Evolutionary conservation across 2,797 vertebrate species (phyloP).

Genomic region (Gallirallus australis): DNA sequence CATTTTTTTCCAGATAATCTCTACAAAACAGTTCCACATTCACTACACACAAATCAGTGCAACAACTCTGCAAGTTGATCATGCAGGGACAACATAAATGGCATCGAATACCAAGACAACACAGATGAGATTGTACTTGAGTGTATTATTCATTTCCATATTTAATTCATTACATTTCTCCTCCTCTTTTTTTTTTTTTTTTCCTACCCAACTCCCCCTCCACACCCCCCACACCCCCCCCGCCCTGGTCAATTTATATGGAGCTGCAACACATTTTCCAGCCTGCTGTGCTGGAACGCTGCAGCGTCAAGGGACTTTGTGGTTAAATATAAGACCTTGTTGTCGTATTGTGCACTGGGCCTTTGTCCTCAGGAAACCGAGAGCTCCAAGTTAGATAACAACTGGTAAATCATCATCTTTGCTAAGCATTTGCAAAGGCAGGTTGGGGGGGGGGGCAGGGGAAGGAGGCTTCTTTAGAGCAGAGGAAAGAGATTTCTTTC

Average conservation of each 20-base stretch:
- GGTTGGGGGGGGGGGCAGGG: neutral
- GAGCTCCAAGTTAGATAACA: conserved; percentile 65
- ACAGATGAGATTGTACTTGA: conserved; percentile 32
- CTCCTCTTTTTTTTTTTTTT: neutral
- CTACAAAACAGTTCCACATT: conserved; percentile 18
- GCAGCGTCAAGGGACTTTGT: conserved; percentile 55
- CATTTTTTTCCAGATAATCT: conserved; percentile 9
- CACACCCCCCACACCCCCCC: too few relatives aligned
- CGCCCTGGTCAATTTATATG: neutral
- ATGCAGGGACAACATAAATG: neutral
- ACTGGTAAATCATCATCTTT: conserved; percentile 56
- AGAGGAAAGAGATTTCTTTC: neutral
- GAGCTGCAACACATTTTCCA: conserved; percentile 65
- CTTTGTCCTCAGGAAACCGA: conserved; percentile 67
- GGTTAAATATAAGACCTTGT: conserved; percentile 61
- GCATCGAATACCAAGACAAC: conserved; percentile 33
- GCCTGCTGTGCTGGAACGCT: conserved; percentile 64
- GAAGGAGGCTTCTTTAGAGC: neutral
- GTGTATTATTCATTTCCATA: conserved; percentile 70
- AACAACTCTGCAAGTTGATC: neutral
- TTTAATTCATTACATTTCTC: conserved; percentile 57
- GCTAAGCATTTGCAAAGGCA: conserved; percentile 24
- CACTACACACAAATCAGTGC: neutral
- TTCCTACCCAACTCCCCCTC: too few relatives aligned
- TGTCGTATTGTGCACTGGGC: conserved; percentile 47